These are phyloP conservation scores for Antennarius striatus DNA, from an alignment of 2,113 vertebrate species.

Conservation along the genomic window DNA sequence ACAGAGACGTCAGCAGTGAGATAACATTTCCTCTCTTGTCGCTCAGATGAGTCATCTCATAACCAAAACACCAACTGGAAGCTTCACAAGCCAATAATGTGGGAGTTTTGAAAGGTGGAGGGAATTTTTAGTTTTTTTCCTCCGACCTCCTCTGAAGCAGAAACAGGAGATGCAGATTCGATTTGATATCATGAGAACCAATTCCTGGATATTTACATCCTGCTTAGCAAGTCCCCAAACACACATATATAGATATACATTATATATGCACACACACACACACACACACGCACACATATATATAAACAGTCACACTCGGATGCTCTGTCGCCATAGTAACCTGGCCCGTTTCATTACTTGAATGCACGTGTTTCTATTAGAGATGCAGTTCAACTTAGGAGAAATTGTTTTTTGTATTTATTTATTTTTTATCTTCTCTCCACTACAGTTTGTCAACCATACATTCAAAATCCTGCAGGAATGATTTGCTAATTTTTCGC, in stretches of 20 bases:
- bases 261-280: slow-evolving; percentile 16
- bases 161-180: slow-evolving; percentile 65
- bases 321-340: slow-evolving; percentile 74
- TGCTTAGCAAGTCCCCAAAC: slow-evolving; percentile 26
- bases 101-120: slow-evolving; percentile 27
- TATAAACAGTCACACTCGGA: slow-evolving; percentile 36
- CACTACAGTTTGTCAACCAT: slow-evolving; percentile 74
- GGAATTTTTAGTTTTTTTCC: not conserved
- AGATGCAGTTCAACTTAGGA: slow-evolving; percentile 69
- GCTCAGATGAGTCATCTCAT: slow-evolving; percentile 41
- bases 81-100: slow-evolving; percentile 38
- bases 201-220: slow-evolving; percentile 53
- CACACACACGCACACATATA: slow-evolving; percentile 27
- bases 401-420: slow-evolving; percentile 71
- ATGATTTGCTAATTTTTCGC: slow-evolving; percentile 59
- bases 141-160: slow-evolving; percentile 45
- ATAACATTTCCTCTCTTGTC: slow-evolving; percentile 6
- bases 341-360: slow-evolving; percentile 52
- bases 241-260: slow-evolving; percentile 33
- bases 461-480: slow-evolving; percentile 69
- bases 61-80: slow-evolving; percentile 47
- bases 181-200: slow-evolving; percentile 59
- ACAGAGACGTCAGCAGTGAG: slow-evolving; percentile 14
- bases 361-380: slow-evolving; percentile 67
- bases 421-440: slow-evolving; percentile 61